Evolutionary conservation across 2,797 vertebrate genomes (phyloP).

Genomic region (Leucoraja ocellata): DNA sequence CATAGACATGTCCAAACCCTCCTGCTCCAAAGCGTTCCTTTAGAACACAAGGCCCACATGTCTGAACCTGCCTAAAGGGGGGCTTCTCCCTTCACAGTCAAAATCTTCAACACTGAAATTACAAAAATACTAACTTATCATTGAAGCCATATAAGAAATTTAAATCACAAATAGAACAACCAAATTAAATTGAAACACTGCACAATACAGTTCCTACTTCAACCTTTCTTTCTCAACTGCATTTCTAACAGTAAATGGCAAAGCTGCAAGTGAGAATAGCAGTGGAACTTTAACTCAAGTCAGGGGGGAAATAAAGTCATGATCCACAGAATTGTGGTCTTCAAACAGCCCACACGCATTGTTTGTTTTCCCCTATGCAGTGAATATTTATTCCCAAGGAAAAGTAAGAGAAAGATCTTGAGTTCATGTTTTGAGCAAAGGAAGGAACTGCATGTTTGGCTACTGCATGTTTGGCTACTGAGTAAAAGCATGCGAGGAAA

Average conservation of each 20-base stretch:
- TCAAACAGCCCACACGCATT: neutral
- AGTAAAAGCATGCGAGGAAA: neutral
- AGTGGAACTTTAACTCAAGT: neutral
- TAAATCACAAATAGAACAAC: neutral
- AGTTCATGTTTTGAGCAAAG: neutral
- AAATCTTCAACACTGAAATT: neutral
- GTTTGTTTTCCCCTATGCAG: neutral
- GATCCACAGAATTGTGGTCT: neutral
- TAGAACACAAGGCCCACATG: constrained; percentile 79
- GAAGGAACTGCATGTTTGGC: too few species aligned
- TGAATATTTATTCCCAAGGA: neutral
- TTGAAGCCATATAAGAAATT: neutral
- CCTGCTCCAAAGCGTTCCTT: constrained; percentile 82
- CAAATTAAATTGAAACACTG: neutral
- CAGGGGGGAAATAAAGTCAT: neutral
- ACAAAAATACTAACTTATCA: neutral
- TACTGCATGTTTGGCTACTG: neutral
- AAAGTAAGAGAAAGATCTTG: neutral
- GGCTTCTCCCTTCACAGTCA: neutral
- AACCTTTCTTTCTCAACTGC: neutral
- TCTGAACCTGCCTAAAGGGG: constrained; percentile 27
- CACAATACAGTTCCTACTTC: neutral
- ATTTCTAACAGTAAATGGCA: neutral
- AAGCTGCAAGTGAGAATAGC: neutral
- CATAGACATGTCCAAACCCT: constrained; percentile 87